Evolutionary conservation across 2,888 invertebrate species (phyloP).

Genomic region (Pinctada fucata): DNA sequence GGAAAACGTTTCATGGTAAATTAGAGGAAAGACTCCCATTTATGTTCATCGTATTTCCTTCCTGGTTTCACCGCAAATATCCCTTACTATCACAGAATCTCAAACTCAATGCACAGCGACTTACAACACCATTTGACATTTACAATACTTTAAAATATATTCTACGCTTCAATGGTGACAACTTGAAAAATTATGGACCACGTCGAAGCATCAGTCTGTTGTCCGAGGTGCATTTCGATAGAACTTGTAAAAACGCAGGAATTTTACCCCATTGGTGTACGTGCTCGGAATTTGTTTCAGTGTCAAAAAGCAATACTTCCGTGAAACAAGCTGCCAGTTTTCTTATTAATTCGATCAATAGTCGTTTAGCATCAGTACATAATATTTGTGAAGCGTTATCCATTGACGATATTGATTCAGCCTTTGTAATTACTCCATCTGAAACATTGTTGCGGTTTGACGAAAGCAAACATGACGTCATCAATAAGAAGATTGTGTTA

Average conservation of each 20-base stretch:
- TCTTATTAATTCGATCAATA: too few relatives aligned
- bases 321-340: too few relatives aligned
- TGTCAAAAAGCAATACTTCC: too few relatives aligned
- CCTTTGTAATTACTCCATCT: constrained; percentile 78
- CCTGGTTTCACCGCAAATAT: constrained; percentile 83
- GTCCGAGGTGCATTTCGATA: too few relatives aligned
- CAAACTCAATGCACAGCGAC: constrained; percentile 81
- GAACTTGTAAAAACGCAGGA: too few relatives aligned
- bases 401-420: constrained; percentile 82
- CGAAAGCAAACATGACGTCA: constrained; percentile 74
- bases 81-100: constrained; percentile 83
- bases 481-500: constrained; percentile 52
- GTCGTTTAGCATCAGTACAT: not conserved
- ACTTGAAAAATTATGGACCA: too few relatives aligned
- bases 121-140: constrained; percentile 90
- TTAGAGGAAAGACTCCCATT: constrained; percentile 92
- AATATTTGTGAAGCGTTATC: constrained; percentile 77
- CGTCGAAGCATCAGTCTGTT: too few relatives aligned
- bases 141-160: constrained; percentile 81
- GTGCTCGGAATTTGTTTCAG: too few relatives aligned
- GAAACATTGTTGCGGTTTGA: constrained; percentile 54
- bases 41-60: constrained; percentile 85
- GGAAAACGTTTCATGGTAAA: constrained; percentile 85
- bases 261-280: too few relatives aligned
- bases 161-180: too few relatives aligned